These are phyloP conservation scores for Doryteuthis pealeii DNA, from an alignment of 1,140 invertebrate species.

Conservation along the genomic window DNA sequence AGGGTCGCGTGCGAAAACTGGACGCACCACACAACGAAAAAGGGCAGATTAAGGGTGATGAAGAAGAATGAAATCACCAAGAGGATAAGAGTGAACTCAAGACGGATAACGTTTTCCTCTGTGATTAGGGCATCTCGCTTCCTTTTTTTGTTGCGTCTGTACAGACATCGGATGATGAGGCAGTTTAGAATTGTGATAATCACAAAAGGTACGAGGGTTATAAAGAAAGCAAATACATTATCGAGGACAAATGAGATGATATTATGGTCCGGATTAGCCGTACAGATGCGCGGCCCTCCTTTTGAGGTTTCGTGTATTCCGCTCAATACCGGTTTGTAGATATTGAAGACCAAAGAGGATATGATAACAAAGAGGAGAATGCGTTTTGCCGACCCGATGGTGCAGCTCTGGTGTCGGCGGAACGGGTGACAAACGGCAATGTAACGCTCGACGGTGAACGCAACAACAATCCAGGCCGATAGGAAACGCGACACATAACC, in stretches of 20 bases:
- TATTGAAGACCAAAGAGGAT: slow-evolving; percentile 17
- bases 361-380: slow-evolving; percentile 20
- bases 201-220: slow-evolving; percentile 38
- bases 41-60: slow-evolving; percentile 44
- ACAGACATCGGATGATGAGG: slow-evolving; percentile 35
- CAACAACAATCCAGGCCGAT: slow-evolving; percentile 52
- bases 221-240: slow-evolving; percentile 36
- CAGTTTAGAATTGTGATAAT: slow-evolving; percentile 38
- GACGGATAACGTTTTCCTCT: slow-evolving; percentile 29
- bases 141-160: slow-evolving; percentile 25
- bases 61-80: slow-evolving; percentile 46
- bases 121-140: slow-evolving; percentile 27
- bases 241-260: slow-evolving; percentile 38
- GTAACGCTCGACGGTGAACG: slow-evolving; percentile 54
- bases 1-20: slow-evolving; percentile 23
- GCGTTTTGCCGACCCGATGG: slow-evolving; percentile 9
- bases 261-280: slow-evolving; percentile 24
- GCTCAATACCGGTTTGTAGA: slow-evolving; percentile 34
- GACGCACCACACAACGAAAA: slow-evolving; percentile 41
- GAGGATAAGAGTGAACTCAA: slow-evolving; percentile 48
- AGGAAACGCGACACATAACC: slow-evolving; percentile 48
- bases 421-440: slow-evolving; percentile 16
- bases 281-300: slow-evolving; percentile 25
- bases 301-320: slow-evolving; percentile 19
- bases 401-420: not conserved